Evolutionary conservation across 2,113 vertebrate species (phyloP), one percentile per base, ranked within the genome.

Genomic region (Amia ocellicauda): DNA sequence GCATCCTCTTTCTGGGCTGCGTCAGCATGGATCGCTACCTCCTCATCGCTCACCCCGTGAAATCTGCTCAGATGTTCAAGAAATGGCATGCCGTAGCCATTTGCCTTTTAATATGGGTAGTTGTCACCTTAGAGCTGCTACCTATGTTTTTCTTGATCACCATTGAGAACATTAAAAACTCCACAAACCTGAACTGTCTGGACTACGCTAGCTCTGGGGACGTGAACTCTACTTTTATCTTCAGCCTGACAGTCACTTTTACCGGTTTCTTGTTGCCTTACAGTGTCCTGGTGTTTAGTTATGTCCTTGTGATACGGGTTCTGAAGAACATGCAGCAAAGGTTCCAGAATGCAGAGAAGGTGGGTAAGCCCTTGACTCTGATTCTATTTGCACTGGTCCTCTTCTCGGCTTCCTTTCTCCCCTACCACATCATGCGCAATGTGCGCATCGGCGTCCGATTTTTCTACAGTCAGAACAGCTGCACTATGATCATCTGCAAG

Each of bases 1-100:
- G 72, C 16, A 63, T 74, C 7, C 59, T 74, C 26, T 67, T 70
- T 20, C 53, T 74, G 14, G 64, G 67, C 47, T 61, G 57, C 45
- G 40, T 74, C 16, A 74, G 56, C 29, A 17, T 64, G 2, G 69
- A 70, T 13, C 68, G 72, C 4, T 74, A 70, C 29, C 31, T 64
- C 7, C 56, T 68, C 11, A 57, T 70, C 19, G 58, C n/a, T 1
- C 51, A 36, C 40, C 64, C 64, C 16, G 28, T 36, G 36, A 64
- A 23, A 19, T 28, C 56, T 13, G 19, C 54, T 16, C 28, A 43
- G 54, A 42, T 64, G 19, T 55, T 57, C 19, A 23, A 13, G n/a
- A 64, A 64, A 41, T 20, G 13, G 54, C 43, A 43, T 0, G 63
- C 63, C 2, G 10, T 31, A 0, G 17, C 29, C 0, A 57, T 64